phyloP scores from a whole-genome alignment of 2,113 vertebrate genomes.

The Erinaceus europaeus region DNA sequence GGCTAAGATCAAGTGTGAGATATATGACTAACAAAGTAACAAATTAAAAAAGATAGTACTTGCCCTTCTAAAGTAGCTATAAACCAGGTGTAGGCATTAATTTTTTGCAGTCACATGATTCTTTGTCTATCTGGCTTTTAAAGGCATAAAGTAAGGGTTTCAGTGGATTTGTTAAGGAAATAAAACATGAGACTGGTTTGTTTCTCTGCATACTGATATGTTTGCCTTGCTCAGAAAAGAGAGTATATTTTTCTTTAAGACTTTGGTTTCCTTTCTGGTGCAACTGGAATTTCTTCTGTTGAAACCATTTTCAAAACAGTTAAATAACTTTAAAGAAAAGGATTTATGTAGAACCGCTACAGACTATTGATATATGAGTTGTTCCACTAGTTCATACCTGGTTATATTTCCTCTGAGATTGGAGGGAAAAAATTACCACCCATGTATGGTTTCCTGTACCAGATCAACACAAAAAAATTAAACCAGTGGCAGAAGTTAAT shows the following conservation, averaged over 20 bases:
- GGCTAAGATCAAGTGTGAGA: too few species aligned
- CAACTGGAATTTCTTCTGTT: conserved; percentile 70
- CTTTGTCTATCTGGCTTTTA: conserved; percentile 55
- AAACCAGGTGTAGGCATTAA: conserved; percentile 28
- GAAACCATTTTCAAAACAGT: conserved; percentile 72
- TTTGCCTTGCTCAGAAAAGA: conserved; percentile 68
- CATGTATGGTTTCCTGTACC: conserved; percentile 69
- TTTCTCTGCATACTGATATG: conserved; percentile 57
- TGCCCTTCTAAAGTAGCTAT: conserved; percentile 38
- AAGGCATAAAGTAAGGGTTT: conserved; percentile 57
- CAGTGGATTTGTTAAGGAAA: conserved; percentile 57
- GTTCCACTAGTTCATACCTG: conserved; percentile 45
- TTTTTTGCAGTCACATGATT: conserved; percentile 44
- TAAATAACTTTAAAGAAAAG: conserved; percentile 59
- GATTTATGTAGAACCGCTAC: conserved; percentile 70
- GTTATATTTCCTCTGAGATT: conserved; percentile 67
- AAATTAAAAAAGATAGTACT: not conserved
- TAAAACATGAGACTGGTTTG: conserved; percentile 54
- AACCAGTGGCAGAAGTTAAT: conserved; percentile 73
- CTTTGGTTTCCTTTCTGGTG: conserved; percentile 74
- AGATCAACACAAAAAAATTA: conserved; percentile 67
- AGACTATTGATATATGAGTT: conserved; percentile 67
- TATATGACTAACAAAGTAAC: conserved; percentile 22
- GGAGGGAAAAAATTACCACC: conserved; percentile 68
- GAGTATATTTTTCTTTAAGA: conserved; percentile 72